Percentiles rank a stretch among this genome's conserved stretches.
phyloP scores from a whole-genome alignment of 2,113 vertebrate genomes.

The Tychaedon coryphoeus region DNA sequence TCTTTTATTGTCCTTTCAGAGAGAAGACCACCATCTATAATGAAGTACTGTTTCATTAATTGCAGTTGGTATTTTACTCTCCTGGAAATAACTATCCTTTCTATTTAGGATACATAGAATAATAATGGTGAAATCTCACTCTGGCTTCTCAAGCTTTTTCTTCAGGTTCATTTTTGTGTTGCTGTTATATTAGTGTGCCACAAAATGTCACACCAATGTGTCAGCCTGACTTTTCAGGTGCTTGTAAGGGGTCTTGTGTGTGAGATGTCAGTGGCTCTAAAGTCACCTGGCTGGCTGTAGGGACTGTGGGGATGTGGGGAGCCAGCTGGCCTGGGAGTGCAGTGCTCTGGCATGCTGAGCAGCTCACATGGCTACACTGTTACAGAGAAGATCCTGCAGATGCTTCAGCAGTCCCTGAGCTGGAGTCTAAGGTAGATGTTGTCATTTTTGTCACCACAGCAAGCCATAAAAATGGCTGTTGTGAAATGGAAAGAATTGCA shows the following conservation, averaged over 20 bases:
- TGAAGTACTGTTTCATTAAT: neutral
- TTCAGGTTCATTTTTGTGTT: neutral
- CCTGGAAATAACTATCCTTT: neutral
- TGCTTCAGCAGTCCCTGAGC: neutral
- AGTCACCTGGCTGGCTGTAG: neutral
- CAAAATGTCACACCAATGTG: neutral
- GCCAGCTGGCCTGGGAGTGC: rapidly evolving
- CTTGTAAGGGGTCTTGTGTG: neutral
- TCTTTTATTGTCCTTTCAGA: neutral
- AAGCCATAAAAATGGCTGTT: neutral
- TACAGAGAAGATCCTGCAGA: neutral
- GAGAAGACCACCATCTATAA: neutral
- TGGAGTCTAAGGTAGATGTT: neutral
- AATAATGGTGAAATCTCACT: neutral
- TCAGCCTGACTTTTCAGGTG: neutral
- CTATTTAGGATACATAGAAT: neutral
- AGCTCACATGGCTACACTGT: neutral
- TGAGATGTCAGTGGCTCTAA: neutral
- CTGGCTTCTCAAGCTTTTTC: neutral
- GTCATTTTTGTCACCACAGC: neutral
- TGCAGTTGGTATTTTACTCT: neutral
- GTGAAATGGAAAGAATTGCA: neutral
- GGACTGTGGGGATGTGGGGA: rapidly evolving
- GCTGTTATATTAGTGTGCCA: rapidly evolving
- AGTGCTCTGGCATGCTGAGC: neutral